Evolutionary conservation across 2,888 invertebrate genomes (phyloP).

Genomic region (Adineta ricciae): DNA sequence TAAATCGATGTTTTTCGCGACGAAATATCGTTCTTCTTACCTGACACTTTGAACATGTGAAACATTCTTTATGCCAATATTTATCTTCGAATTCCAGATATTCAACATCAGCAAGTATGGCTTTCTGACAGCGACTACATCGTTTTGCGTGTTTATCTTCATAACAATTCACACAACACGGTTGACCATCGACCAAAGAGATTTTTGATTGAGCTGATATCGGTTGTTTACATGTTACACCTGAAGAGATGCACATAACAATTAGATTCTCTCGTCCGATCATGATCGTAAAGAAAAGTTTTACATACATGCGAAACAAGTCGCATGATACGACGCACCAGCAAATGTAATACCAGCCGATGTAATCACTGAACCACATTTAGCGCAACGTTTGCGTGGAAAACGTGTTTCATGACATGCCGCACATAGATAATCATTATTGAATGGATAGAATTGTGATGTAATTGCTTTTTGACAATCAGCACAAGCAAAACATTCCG

Average conservation of each 20-base stretch:
- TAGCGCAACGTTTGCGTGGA: neutral
- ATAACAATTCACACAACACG: slow-evolving; percentile 13
- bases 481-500: slow-evolving; percentile 6
- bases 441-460: slow-evolving; percentile 17
- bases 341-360: slow-evolving; percentile 19
- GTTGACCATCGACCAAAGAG: neutral
- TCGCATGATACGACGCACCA: slow-evolving; percentile 2
- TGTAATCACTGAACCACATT: slow-evolving; percentile 16
- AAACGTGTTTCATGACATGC: neutral
- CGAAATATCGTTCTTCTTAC: neutral
- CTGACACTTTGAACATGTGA: slow-evolving; percentile 18
- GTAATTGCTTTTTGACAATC: slow-evolving; percentile 16
- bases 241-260: neutral
- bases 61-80: slow-evolving; percentile 27
- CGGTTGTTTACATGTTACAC: slow-evolving; percentile 11
- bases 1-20: no score
- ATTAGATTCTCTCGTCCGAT: no score
- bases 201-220: slow-evolving; percentile 12
- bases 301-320: neutral
- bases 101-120: slow-evolving; percentile 18
- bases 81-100: slow-evolving; percentile 25
- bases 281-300: neutral
- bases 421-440: slow-evolving; percentile 10
- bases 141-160: slow-evolving; percentile 16
- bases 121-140: neutral